phyloP scores from a whole-genome alignment of 2,888 invertebrate species.

The Acheta domesticus region DNA sequence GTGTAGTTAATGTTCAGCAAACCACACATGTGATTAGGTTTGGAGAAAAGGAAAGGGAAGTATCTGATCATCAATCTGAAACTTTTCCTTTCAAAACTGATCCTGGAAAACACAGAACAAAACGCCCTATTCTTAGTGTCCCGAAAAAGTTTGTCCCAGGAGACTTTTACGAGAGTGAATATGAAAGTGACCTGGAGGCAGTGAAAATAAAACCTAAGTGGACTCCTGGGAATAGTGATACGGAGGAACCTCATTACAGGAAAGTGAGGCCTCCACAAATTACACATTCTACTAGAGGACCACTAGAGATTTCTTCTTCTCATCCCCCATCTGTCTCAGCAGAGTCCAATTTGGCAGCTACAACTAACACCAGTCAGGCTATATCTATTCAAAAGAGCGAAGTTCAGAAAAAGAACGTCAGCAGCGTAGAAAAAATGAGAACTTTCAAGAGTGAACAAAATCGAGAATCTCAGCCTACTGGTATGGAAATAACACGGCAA shows the following conservation, averaged over 20 bases:
- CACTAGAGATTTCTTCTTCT: constrained; percentile 43
- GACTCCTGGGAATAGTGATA: constrained; percentile 59
- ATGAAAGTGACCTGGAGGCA: constrained; percentile 65
- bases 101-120: constrained; percentile 45
- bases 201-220: constrained; percentile 60
- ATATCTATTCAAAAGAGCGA: constrained; percentile 12
- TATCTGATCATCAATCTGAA: constrained; percentile 43
- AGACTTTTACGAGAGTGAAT: constrained; percentile 64
- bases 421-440: constrained; percentile 44
- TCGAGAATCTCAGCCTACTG: too few species aligned
- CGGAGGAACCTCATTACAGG: constrained; percentile 57
- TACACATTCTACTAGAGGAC: constrained; percentile 53
- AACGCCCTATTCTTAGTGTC: constrained; percentile 50
- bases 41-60: constrained; percentile 50
- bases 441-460: constrained; percentile 30
- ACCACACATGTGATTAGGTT: constrained; percentile 67
- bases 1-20: constrained; percentile 62
- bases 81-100: constrained; percentile 52
- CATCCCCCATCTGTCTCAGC: constrained; percentile 61
- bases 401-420: constrained; percentile 42
- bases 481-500: constrained; percentile 10
- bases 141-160: constrained; percentile 65
- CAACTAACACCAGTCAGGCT: constrained; percentile 43
- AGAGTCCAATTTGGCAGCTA: constrained; percentile 54
- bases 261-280: constrained; percentile 58